Base-by-base conservation (phyloP, 2,113 vertebrate genomes). In the Trichomycterus rosablanca region DNA sequence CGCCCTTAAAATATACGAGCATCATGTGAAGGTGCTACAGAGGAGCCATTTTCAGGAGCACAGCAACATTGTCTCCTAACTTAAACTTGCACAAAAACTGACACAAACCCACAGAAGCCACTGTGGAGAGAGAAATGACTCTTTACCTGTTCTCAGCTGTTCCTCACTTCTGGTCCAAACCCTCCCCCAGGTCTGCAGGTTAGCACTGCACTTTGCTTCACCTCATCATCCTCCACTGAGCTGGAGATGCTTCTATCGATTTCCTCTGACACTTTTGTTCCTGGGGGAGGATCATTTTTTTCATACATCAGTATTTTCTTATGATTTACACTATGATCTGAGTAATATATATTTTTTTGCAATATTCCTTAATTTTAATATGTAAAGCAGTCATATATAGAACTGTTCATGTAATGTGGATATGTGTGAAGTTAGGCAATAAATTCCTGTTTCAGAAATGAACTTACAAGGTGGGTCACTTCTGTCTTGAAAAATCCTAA, bases 1-100 rank as follows among this genome's bases (percentile, higher is more conserved):
- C 0, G 92, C 92, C 39, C 89, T 94, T 57, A 94, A 94, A 75
- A 94, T 94, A 73, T 94, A 94, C 0, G 92, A 94, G 83, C 88
- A 90, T 32, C 92, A 94, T 2, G 84, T 94, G 24, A 94, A 94
- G 73, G 87, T 89, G 74, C 84, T 94, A 34, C 92, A 94, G 76
- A 88, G 89, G 77, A 89, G 87, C 82, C 91, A 93, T 73, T 94
- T 93, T 55, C 86, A 93, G 76, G 91, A 92, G 10, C 90, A 83
- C 0, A 83, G 89, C 18, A 74, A 82, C 64, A 69, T 86, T 61
- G 83, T 78, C 39, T 60, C 61, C 7, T 68, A 73, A 53, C 35
- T 56, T 10, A 15, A 10, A 11, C 7, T 2, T 18, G 20, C 1
- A 37, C 2, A 28, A 12, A 46, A 28, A 49, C 48, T 7, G 58